A percentile compares a stretch with the other conserved stretches of the same genome.
Evolutionary conservation across 2,888 invertebrate genomes (phyloP).

Genomic region (Auanema freiburgensis): DNA sequence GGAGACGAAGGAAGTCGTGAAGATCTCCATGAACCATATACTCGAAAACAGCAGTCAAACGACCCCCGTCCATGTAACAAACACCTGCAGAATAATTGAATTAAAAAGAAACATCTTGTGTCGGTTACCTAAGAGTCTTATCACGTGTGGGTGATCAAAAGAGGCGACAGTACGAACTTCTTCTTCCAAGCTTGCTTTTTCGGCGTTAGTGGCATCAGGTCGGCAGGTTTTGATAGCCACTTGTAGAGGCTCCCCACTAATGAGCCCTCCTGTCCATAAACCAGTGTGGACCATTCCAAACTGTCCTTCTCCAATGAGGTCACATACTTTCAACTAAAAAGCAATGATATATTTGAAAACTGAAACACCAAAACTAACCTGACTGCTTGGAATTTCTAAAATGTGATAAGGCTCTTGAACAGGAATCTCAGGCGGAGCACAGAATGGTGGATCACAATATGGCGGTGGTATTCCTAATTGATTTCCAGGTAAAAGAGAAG

Average conservation of each 20-base stretch:
- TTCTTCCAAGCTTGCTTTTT: slow-evolving; percentile 37
- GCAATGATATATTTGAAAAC: slow-evolving; percentile 7
- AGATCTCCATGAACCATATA: slow-evolving; percentile 78
- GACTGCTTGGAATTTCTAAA: slow-evolving; percentile 45
- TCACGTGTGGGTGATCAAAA: slow-evolving; percentile 90
- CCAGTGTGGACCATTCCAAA: slow-evolving; percentile 73
- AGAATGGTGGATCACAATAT: slow-evolving; percentile 67
- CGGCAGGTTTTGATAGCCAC: slow-evolving; percentile 40
- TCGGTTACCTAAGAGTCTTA: slow-evolving; percentile 81
- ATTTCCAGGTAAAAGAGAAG: slow-evolving; percentile 70
- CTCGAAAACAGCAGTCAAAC: slow-evolving; percentile 35
- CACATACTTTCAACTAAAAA: slow-evolving; percentile 72
- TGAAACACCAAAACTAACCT: slow-evolving; percentile 20
- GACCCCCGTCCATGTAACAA: slow-evolving; percentile 32
- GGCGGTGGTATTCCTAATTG: slow-evolving; percentile 78
- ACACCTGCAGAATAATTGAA: slow-evolving; percentile 28
- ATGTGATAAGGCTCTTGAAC: slow-evolving; percentile 69
- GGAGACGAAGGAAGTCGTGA: slow-evolving; percentile 88
- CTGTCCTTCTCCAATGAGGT: slow-evolving; percentile 91
- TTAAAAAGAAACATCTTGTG: slow-evolving; percentile 64
- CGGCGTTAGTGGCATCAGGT: slow-evolving; percentile 34
- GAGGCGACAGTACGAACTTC: slow-evolving; percentile 75
- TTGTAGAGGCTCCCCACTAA: slow-evolving; percentile 35
- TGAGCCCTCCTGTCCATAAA: slow-evolving; percentile 25
- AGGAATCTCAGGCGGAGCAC: slow-evolving; percentile 42